A percentile compares a stretch with the other conserved stretches of the same genome.
phyloP scores from a whole-genome alignment of 2,888 invertebrate genomes.

The Acronicta alni region DNA sequence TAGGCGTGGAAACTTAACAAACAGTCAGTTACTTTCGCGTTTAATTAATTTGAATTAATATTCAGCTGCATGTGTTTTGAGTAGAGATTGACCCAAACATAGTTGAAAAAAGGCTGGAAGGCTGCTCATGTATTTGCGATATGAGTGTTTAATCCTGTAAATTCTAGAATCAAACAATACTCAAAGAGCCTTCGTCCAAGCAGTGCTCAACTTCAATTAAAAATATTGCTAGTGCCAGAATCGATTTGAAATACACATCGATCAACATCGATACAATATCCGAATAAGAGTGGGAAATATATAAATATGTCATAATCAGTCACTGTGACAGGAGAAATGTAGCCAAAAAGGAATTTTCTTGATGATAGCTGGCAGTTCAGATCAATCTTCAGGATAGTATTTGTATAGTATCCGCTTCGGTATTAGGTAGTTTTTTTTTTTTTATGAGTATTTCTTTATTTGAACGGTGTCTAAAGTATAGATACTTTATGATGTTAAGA shows the following conservation, averaged over 20 bases:
- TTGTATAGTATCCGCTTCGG: conserved; percentile 20
- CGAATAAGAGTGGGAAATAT: conserved; percentile 60
- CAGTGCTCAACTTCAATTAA: background rate
- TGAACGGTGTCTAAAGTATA: background rate
- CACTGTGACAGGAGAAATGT: conserved; percentile 63
- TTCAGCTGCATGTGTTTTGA: no score
- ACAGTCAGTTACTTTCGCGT: no score
- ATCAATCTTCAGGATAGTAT: conserved; percentile 47
- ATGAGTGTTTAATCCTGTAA: no score
- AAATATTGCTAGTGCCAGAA: background rate
- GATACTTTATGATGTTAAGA: no score
- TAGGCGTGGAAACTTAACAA: no score
- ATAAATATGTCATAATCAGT: conserved; percentile 78
- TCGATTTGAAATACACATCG: conserved; percentile 1
- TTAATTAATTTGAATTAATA: no score
- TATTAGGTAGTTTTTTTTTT: conserved; percentile 20
- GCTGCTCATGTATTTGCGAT: no score
- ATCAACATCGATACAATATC: conserved; percentile 58
- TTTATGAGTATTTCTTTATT: conserved; percentile 2
- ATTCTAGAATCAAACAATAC: no score
- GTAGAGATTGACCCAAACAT: no score
- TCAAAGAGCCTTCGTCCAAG: no score
- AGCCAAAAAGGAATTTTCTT: conserved; percentile 53
- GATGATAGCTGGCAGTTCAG: conserved; percentile 40
- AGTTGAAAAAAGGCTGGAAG: no score